phyloP scores from a whole-genome alignment of 2,888 invertebrate species.

The Ischnura elegans region DNA sequence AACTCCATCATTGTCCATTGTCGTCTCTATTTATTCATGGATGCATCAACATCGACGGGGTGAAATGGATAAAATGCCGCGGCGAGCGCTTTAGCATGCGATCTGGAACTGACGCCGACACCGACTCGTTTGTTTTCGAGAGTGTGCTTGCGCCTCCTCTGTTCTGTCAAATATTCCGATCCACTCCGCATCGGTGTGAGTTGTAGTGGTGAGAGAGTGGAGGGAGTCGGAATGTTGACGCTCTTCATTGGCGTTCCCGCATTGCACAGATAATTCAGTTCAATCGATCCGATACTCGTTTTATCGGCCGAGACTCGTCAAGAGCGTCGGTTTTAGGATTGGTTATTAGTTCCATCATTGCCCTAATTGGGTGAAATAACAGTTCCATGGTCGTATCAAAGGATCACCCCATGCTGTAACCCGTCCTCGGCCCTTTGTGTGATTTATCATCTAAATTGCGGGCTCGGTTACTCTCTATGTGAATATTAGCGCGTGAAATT shows the following conservation, averaged over 20 bases:
- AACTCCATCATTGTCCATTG: neutral
- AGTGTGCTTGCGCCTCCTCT: neutral
- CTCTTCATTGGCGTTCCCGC: neutral
- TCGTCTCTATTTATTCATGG: conserved; percentile 1
- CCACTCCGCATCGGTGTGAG: neutral
- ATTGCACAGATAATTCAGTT: neutral
- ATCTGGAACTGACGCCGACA: neutral
- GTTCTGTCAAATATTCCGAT: neutral
- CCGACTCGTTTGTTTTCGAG: neutral
- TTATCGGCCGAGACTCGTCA: too few relatives aligned
- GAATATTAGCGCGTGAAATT: too few relatives aligned
- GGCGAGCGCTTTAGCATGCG: neutral
- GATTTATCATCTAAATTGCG: too few relatives aligned
- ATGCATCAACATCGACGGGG: neutral
- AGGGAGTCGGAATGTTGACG: neutral
- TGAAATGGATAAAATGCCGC: neutral
- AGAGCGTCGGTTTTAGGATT: too few relatives aligned
- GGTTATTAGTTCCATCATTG: too few relatives aligned
- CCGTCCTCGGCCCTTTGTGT: too few relatives aligned
- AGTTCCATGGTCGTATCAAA: too few relatives aligned
- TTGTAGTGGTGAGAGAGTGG: neutral
- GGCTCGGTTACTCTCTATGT: too few relatives aligned
- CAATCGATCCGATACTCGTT: neutral
- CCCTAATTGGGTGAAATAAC: too few relatives aligned
- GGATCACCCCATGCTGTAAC: too few relatives aligned